Base-by-base conservation (phyloP, 2,888 invertebrate genomes). In the Tipula confusa region DNA sequence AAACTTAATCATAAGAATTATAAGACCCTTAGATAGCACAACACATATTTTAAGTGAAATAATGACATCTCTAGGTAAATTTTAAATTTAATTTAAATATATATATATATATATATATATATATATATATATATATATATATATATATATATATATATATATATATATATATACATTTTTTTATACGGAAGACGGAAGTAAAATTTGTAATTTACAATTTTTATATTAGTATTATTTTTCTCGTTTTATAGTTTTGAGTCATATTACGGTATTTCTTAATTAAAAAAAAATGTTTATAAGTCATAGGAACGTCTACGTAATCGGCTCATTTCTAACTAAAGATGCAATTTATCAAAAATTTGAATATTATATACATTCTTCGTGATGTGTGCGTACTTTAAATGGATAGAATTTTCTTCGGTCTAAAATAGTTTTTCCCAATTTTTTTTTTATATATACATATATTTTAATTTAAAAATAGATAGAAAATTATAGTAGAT, bases 41-140 rank as follows among this genome's bases (percentile, higher is more conserved):
- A 15, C 43, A 43, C n/a, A 43, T 43, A 79, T 28, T 79, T n/a
- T 79, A 29, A 79, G 29, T 80, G 80, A 80, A 80, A 80, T 80
- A 80, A 80, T 80, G 80, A 80, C 80, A 80, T 80, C 80, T 80
- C 29, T 80, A 80, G 80, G 80, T 80, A 80, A 80, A 31, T 80
- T 15, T 1, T 80, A n/a, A n/a, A n/a, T n/a, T n/a, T n/a, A n/a
- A n/a, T n/a, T n/a, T n/a, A n/a, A n/a, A 29, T 29, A 80, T 31
- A 1, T 48, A 48, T 48, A 38, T 7, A 43, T 9, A 2, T 64
- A 3, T 24, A 64, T 64, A 3, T 64, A 11, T 24, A 38, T 13
- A n/a, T 38, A n/a, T n/a, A n/a, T n/a, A n/a, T n/a, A 38, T 13
- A 64, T 80, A 29, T 29, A 80, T 31, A 1, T 48, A 48, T 48